phyloP scores from a whole-genome alignment of 2,888 invertebrate genomes.

The Griposia aprilina region DNA sequence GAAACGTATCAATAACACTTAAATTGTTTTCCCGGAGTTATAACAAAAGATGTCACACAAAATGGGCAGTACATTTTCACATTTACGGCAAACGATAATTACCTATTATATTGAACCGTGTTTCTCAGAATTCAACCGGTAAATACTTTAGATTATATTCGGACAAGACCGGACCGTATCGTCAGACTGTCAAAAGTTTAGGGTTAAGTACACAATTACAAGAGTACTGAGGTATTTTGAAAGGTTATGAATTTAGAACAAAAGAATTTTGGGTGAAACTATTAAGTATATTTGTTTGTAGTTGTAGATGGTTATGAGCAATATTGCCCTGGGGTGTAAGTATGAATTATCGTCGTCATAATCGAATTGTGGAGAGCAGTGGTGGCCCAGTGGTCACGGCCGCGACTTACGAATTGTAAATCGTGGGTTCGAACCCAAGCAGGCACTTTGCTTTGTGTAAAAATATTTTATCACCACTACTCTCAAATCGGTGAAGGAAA shows the following conservation, averaged over 20 bases:
- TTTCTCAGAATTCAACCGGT: slow-evolving; percentile 15
- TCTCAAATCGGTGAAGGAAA: too few relatives aligned
- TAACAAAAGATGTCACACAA: not conserved
- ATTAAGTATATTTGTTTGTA: slow-evolving; percentile 22
- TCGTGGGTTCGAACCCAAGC: too few relatives aligned
- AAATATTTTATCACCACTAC: too few relatives aligned
- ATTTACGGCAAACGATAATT: slow-evolving; percentile 36
- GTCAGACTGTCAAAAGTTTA: slow-evolving; percentile 49
- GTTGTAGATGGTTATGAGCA: not conserved
- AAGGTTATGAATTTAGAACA: slow-evolving; percentile 33
- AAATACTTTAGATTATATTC: slow-evolving; percentile 56
- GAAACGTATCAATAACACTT: not conserved
- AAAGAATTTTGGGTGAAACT: slow-evolving; percentile 20
- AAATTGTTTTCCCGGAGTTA: not conserved
- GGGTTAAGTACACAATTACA: slow-evolving; percentile 41
- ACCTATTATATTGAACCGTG: slow-evolving; percentile 40
- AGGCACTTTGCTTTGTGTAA: too few relatives aligned
- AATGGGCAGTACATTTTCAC: slow-evolving; percentile 15
- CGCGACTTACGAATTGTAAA: too few relatives aligned
- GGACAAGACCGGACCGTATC: slow-evolving; percentile 16
- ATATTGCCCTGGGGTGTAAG: not conserved
- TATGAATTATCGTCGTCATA: not conserved
- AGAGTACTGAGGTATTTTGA: slow-evolving; percentile 27
- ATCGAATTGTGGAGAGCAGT: too few relatives aligned
- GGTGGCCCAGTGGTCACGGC: too few relatives aligned